phyloP scores from a whole-genome alignment of 1,140 invertebrate genomes.

The Lepidurus apus region DNA sequence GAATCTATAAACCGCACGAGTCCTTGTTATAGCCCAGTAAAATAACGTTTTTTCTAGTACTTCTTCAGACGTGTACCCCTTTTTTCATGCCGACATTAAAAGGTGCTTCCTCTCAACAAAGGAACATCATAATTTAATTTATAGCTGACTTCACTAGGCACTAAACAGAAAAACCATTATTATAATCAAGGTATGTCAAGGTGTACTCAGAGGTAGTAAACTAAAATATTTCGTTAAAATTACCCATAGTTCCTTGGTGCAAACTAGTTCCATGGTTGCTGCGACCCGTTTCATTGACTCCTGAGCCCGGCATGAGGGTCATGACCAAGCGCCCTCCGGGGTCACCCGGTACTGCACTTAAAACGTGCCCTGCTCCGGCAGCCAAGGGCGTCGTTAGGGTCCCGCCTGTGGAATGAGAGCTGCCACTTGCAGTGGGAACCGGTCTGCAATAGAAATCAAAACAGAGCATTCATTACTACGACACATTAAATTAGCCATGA shows the following conservation, averaged over 20 bases:
- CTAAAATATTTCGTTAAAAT: background rate
- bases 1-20: too few species aligned
- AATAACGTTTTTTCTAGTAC: too few species aligned
- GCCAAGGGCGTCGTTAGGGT: conserved; percentile 2
- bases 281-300: conserved; percentile 20
- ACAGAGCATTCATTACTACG: background rate
- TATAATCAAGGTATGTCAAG: background rate
- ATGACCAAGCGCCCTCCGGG: conserved; percentile 33
- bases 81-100: too few species aligned
- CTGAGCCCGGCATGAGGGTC: conserved; percentile 31
- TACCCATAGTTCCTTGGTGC: conserved; percentile 12
- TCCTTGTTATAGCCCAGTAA: too few species aligned
- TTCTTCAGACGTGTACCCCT: too few species aligned
- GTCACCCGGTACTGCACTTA: conserved; percentile 32
- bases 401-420: conserved; percentile 12
- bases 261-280: background rate
- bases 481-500: background rate
- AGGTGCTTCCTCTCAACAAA: too few species aligned
- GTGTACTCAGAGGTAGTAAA: background rate
- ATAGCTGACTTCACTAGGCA: too few species aligned
- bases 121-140: too few species aligned
- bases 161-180: too few species aligned
- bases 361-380: conserved; percentile 27
- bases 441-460: conserved; percentile 17
- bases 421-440: background rate